Base-by-base conservation (phyloP, 2,113 vertebrate species). In the Hirundichthys speculiger region DNA sequence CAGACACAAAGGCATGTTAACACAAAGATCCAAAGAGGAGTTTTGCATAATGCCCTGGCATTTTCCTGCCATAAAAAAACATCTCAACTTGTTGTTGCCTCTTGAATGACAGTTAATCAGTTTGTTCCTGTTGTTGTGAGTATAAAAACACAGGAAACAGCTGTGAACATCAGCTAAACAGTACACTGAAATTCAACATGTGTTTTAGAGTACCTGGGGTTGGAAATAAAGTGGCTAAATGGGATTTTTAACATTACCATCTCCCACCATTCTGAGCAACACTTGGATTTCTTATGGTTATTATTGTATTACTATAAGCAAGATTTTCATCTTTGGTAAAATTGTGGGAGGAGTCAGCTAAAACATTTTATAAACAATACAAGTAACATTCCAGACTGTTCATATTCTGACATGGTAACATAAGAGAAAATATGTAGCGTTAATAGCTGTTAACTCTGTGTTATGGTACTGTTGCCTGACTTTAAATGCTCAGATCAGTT, bases 41-140 rank as follows among this genome's bases (percentile, higher is more conserved):
- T 19, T 79, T 69, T 65, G 51, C 64, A 69, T 76, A 41, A 40
- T 39, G 14, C 2, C 5, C 19, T 25, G 10, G 2, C 1, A 24
- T 46, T 34, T 38, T 9, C 13, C 11, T 53, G n/a, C 6, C 8
- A n/a, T 61, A 34, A 57, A 7, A 48, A 22, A 0, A 9, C 38
- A 21, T 40, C 0, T 0, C 9, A 6, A 11, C n/a, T 46, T 24
- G 20, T 12, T 0, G 19, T 41, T 10, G 20, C 34, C 24, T 14
- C 54, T 51, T 61, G 39, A 41, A 14, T 46, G 34, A 9, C 67
- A 49, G 16, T 8, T 10, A 15, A 51, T 43, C 5, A 30, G 40
- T 53, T 14, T 38, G 39, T 24, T n/a, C 4, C 20, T 19, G 14
- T 43, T 57, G 5, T 22, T 30, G 41, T 46, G 16, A 22, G 21